These are phyloP conservation scores for Harpalus rufipes DNA, from an alignment of 2,888 invertebrate genomes.

Conservation along the genomic window DNA sequence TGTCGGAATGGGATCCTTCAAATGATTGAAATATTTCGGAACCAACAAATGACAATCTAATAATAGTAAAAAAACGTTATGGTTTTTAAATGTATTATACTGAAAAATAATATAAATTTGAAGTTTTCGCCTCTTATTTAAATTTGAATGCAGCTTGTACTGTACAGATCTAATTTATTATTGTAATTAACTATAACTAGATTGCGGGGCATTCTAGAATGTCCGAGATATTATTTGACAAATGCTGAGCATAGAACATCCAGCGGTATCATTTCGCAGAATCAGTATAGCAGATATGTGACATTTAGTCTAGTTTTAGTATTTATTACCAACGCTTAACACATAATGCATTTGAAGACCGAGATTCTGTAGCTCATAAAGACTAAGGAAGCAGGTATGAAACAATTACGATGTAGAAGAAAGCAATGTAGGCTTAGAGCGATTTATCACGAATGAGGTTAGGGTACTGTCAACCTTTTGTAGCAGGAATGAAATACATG, in stretches of 20 bases:
- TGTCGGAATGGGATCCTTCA: no score
- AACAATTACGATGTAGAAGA: neutral
- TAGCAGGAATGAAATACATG: neutral
- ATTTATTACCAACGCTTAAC: neutral
- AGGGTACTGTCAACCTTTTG: neutral
- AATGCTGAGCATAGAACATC: neutral
- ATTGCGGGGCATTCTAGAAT: neutral
- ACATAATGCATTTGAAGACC: neutral
- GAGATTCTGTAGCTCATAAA: neutral
- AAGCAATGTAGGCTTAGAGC: neutral
- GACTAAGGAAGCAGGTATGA: neutral
- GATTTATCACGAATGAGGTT: neutral
- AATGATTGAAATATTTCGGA: no score
- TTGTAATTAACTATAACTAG: neutral
- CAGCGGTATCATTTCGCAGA: neutral
- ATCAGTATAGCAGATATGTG: neutral
- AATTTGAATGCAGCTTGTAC: no score
- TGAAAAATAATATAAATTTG: no score
- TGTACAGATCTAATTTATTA: neutral
- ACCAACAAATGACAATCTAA: no score
- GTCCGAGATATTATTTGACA: conserved; percentile 5
- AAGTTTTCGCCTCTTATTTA: no score
- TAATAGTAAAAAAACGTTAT: no score
- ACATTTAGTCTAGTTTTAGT: neutral
- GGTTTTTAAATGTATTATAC: no score